Evolutionary conservation across 2,113 vertebrate genomes (phyloP).

Genomic region (Craseonycteris thonglongyai): DNA sequence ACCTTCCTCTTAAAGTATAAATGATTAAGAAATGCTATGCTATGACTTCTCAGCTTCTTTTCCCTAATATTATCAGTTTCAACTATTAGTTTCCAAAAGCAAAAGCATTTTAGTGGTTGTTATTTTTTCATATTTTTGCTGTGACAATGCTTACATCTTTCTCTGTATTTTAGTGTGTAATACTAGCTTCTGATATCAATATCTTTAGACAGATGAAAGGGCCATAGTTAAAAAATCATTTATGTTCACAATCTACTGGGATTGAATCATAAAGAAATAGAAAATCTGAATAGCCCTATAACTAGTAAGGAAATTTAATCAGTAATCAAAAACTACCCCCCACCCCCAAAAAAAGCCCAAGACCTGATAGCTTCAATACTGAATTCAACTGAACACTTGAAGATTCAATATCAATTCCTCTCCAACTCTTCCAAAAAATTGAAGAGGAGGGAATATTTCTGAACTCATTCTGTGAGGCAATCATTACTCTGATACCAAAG

Average conservation of each 20-base stretch:
- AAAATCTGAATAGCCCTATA: neutral
- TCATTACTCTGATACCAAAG: neutral
- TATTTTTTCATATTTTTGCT: neutral
- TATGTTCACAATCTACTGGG: neutral
- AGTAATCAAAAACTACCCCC: neutral
- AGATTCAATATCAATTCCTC: neutral
- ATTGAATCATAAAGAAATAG: neutral
- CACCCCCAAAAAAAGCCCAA: neutral
- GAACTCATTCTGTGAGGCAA: neutral
- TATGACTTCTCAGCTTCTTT: neutral
- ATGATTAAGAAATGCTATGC: neutral
- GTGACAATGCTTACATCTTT: neutral
- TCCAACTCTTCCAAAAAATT: neutral
- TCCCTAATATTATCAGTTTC: neutral
- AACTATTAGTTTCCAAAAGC: neutral
- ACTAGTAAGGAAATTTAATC: neutral
- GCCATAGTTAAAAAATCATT: neutral
- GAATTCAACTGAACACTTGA: neutral
- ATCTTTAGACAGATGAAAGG: neutral
- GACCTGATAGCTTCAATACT: neutral
- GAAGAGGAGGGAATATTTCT: neutral
- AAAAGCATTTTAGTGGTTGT: neutral
- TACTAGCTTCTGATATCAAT: neutral
- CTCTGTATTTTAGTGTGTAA: neutral
- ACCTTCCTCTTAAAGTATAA: slow-evolving; percentile 6